These are phyloP conservation scores for Charina bottae DNA, from an alignment of 2,113 vertebrate species.

Conservation along the genomic window DNA sequence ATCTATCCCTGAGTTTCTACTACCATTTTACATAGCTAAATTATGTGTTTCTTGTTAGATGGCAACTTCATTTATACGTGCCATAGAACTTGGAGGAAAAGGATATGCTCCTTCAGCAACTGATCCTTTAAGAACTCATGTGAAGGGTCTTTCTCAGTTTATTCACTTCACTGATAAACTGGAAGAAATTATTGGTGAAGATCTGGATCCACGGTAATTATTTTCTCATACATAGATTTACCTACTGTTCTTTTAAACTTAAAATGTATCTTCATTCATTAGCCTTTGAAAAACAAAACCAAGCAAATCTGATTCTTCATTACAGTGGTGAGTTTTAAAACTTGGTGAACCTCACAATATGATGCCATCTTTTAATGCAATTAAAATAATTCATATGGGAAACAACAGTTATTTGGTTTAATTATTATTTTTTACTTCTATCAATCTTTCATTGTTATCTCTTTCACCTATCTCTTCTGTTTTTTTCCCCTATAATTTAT, in stretches of 20 bases:
- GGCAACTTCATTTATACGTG: constrained; percentile 88
- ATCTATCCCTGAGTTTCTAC: not conserved
- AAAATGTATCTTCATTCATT: not conserved
- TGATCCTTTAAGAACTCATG: constrained; percentile 84
- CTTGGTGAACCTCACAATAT: not conserved
- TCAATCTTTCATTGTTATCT: not conserved
- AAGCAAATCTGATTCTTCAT: not conserved
- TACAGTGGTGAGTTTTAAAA: not conserved
- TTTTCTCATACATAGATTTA: not conserved
- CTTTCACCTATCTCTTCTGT: not conserved
- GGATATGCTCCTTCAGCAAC: constrained; percentile 83
- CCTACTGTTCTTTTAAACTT: not conserved
- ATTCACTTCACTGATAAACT: constrained; percentile 89
- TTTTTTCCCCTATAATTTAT: not conserved
- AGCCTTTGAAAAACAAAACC: not conserved
- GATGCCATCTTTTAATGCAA: not conserved
- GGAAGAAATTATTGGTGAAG: constrained; percentile 90
- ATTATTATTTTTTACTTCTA: not conserved
- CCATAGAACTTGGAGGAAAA: constrained; percentile 89
- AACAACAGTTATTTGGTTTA: too few species aligned
- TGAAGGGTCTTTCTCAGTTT: constrained; percentile 87
- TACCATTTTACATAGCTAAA: constrained; percentile 38
- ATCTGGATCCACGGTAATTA: constrained; percentile 85
- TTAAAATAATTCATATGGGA: not conserved
- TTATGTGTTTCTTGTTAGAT: constrained; percentile 66